phyloP scores from a whole-genome alignment of 2,888 invertebrate species.

The Antheraea assamensis region DNA sequence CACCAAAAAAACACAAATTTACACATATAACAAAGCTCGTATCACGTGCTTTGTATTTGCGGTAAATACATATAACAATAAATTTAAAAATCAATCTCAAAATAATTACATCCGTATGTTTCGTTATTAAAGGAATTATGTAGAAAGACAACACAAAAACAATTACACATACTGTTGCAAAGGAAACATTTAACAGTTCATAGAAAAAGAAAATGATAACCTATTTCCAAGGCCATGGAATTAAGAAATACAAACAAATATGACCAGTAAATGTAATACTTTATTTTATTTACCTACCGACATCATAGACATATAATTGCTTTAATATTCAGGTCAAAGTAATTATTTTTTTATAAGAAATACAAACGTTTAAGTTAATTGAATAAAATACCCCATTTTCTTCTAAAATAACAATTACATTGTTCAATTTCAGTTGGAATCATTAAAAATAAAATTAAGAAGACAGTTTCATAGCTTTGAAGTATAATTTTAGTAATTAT shows the following conservation, averaged over 20 bases:
- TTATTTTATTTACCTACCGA: too few species aligned
- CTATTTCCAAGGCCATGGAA: neutral
- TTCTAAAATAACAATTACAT: neutral
- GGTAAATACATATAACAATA: neutral
- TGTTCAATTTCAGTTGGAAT: neutral
- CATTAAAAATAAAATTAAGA: neutral
- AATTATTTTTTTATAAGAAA: neutral
- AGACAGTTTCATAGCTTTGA: neutral
- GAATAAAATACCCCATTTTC: too few species aligned
- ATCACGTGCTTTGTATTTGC: neutral
- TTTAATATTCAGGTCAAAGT: neutral
- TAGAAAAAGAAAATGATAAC: neutral
- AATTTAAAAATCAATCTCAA: neutral
- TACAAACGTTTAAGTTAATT: too few species aligned
- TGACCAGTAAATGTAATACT: neutral
- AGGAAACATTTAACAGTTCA: neutral
- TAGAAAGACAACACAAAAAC: neutral
- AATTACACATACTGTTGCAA: neutral
- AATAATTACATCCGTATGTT: too few species aligned
- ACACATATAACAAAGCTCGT: neutral
- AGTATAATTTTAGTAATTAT: conserved; percentile 5
- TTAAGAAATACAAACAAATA: neutral
- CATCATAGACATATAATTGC: too few species aligned
- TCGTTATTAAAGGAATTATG: neutral
- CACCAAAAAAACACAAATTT: neutral